Conservation (phyloP, 2,797 vertebrate genomes). For the Clamator glandarius region DNA sequence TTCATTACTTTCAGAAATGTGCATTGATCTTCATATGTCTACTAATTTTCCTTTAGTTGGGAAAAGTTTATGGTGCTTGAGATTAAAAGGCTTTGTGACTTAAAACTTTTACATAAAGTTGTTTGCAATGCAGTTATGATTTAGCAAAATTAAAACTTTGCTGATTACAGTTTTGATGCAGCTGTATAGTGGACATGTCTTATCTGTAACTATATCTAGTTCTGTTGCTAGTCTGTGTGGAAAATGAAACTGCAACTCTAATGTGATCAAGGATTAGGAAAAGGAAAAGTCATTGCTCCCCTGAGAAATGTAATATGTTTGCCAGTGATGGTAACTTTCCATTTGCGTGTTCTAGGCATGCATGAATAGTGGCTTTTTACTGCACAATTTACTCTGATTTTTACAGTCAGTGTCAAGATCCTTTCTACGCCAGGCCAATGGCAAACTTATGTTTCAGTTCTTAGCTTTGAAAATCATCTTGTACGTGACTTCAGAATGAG, state of each 20-base stretch:
- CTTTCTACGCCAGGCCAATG: not conserved
- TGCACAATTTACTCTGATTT: not conserved
- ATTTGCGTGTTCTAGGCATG: not conserved
- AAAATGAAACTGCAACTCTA: not conserved
- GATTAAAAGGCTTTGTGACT: not conserved
- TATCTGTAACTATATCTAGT: not conserved
- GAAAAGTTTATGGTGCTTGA: not conserved
- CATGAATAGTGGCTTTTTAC: not conserved
- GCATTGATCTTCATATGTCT: not conserved
- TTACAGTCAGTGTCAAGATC: not conserved
- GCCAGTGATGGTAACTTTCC: not conserved
- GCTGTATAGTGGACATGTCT: accelerated
- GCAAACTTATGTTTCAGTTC: not conserved
- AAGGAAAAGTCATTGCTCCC: not conserved
- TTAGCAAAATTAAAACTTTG: not conserved
- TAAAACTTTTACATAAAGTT: not conserved
- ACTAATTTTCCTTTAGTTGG: not conserved
- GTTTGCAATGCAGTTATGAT: not conserved
- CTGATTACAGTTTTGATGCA: not conserved
- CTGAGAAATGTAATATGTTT: not conserved
- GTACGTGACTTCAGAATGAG: not conserved
- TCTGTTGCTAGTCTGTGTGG: not conserved
- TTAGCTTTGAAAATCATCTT: not conserved
- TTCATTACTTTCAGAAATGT: not conserved
- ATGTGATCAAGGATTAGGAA: not conserved